Conservation (phyloP, 30 jellyfish, hydroid and myxozoan genomes). For the Cassiopea andromeda region DNA sequence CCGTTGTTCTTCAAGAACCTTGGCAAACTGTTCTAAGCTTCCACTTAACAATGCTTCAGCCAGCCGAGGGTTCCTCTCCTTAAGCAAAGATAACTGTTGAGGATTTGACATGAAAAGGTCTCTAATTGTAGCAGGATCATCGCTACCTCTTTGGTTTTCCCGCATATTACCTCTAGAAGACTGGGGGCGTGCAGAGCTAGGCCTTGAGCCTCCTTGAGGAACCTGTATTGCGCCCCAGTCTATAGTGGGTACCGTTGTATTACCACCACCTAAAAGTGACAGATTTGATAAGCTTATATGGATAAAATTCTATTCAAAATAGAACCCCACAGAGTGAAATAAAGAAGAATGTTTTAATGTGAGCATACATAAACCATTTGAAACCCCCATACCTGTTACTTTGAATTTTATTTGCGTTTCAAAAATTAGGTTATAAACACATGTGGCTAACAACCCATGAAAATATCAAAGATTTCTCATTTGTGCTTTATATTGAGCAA, state of each 20-base stretch:
- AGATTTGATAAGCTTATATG: too few species aligned
- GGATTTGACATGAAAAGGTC: constrained; percentile 84
- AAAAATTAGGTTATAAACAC: too few species aligned
- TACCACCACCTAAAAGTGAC: constrained; percentile 18
- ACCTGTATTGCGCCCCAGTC: constrained; percentile 94
- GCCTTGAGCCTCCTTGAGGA: constrained; percentile 70
- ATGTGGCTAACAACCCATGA: too few species aligned
- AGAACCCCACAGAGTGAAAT: too few species aligned
- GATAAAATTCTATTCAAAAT: too few species aligned
- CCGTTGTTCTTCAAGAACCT: constrained; percentile 89
- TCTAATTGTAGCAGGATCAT: constrained; percentile 92
- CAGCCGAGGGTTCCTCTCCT: constrained; percentile 96
- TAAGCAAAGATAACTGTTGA: constrained; percentile 86
- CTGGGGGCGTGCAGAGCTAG: constrained; percentile 45
- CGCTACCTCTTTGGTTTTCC: constrained; percentile 47
- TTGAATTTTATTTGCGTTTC: too few species aligned
- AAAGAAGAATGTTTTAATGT: too few species aligned
- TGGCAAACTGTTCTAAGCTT: constrained; percentile 71
- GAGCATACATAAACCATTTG: too few species aligned
- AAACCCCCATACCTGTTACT: too few species aligned
- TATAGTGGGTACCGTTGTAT: constrained; percentile 48
- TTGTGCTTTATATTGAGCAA: too few species aligned
- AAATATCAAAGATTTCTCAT: too few species aligned
- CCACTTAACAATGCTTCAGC: constrained; percentile 92
- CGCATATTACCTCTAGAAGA: constrained; percentile 44